Evolutionary conservation across 37 sponge, comb jelly and placozoan genomes (phyloP).

Genomic region (Halisarca cf. caerulea): DNA sequence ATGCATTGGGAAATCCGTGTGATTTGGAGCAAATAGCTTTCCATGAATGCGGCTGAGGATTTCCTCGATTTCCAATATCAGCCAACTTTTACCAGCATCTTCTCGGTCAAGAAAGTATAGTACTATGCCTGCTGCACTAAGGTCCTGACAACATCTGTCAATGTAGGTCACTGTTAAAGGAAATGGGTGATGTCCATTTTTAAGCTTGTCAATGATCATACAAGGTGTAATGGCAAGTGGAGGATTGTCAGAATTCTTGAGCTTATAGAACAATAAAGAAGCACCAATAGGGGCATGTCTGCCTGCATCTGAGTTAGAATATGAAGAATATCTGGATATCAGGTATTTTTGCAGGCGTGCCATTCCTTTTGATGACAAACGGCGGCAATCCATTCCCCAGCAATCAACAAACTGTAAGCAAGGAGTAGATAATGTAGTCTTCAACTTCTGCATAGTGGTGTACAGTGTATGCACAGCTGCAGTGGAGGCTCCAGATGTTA

Average conservation of each 20-base stretch:
- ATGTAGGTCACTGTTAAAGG: background rate
- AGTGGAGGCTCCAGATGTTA: background rate
- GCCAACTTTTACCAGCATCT: background rate
- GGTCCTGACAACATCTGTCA: background rate
- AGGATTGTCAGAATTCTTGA: background rate
- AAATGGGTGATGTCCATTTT: background rate
- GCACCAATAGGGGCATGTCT: background rate
- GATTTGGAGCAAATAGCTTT: background rate
- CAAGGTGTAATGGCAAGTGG: background rate
- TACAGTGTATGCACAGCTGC: background rate
- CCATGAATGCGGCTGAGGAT: background rate
- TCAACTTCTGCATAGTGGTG: background rate
- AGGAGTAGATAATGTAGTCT: background rate
- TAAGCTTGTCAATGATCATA: background rate
- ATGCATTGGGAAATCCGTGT: background rate
- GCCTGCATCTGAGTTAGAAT: background rate
- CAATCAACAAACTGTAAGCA: background rate
- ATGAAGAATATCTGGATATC: background rate
- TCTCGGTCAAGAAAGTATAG: background rate
- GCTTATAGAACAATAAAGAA: background rate
- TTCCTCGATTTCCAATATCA: background rate
- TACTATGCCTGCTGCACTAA: background rate
- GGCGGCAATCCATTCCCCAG: background rate
- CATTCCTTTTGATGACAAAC: background rate
- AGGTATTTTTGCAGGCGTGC: background rate